phyloP scores from a whole-genome alignment of 2,797 vertebrate genomes.

The Sorex maritimensis region DNA sequence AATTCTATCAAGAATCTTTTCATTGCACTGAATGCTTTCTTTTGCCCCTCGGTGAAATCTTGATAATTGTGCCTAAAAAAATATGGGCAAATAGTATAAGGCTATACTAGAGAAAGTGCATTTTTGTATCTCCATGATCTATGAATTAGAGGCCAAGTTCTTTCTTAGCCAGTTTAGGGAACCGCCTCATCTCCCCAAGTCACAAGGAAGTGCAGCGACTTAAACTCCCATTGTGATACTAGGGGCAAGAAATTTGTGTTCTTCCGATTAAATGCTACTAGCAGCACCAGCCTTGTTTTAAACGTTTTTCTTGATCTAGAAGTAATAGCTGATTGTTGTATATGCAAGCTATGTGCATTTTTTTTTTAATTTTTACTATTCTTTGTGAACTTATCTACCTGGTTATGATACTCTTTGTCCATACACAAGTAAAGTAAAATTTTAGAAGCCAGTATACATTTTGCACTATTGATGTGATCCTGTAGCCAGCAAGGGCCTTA shows the following conservation, averaged over 20 bases:
- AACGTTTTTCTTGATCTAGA: conserved; percentile 80
- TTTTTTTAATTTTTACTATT: conserved; percentile 50
- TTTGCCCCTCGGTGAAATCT: conserved; percentile 89
- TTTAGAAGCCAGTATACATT: conserved; percentile 72
- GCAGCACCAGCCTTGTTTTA: conserved; percentile 82
- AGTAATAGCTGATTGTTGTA: conserved; percentile 82
- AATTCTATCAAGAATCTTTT: conserved; percentile 89
- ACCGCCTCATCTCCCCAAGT: conserved; percentile 79
- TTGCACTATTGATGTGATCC: conserved; percentile 83
- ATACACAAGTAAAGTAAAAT: conserved; percentile 77
- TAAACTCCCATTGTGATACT: conserved; percentile 76
- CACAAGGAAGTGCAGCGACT: conserved; percentile 79
- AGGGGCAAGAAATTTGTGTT: conserved; percentile 72
- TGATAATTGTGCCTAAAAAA: conserved; percentile 90
- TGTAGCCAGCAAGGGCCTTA: conserved; percentile 78
- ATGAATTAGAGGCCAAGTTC: conserved; percentile 82
- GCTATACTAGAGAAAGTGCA: conserved; percentile 85
- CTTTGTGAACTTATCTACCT: conserved; percentile 83
- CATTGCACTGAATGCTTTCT: conserved; percentile 91
- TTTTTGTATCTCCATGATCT: conserved; percentile 82
- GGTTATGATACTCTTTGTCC: conserved; percentile 84
- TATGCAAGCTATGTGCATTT: conserved; percentile 79
- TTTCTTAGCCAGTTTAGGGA: conserved; percentile 85
- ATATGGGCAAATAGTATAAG: conserved; percentile 88
- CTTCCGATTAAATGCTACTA: conserved; percentile 82